Evolutionary conservation across 1,140 invertebrate genomes (phyloP).

Genomic region (Bombus difficillimus): DNA sequence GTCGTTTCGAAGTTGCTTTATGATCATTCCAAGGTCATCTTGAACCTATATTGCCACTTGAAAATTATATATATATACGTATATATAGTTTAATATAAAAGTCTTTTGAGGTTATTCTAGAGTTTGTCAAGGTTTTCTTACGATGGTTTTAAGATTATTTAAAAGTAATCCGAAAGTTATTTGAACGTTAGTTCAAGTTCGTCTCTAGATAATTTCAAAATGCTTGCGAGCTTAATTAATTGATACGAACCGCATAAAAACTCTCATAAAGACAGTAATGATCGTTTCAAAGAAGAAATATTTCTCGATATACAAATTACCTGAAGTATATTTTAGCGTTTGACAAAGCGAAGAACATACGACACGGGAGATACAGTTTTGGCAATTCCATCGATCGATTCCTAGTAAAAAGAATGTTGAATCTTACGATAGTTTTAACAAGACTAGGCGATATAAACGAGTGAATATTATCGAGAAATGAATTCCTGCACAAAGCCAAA

Average conservation of each 20-base stretch:
- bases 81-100: not conserved
- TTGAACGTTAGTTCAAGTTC: not conserved
- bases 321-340: too few species aligned
- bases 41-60: not conserved
- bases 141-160: not conserved
- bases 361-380: not conserved
- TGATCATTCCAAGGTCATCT: not conserved
- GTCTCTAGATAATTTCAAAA: too few species aligned
- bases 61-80: too few species aligned
- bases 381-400: not conserved
- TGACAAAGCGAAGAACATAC: not conserved
- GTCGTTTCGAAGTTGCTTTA: not conserved
- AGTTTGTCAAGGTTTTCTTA: not conserved
- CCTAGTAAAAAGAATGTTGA: not conserved
- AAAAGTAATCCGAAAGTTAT: not conserved
- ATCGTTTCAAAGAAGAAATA: not conserved
- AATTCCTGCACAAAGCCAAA: not conserved
- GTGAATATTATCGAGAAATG: not conserved
- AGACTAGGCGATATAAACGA: not conserved
- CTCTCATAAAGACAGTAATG: not conserved
- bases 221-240: not conserved
- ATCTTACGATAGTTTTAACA: not conserved
- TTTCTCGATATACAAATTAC: not conserved
- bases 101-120: not conserved
- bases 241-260: not conserved